Evolutionary conservation across 2,888 invertebrate genomes (phyloP), one percentile per base, ranked within the genome.

Genomic region (Agriopis leucophaearia): DNA sequence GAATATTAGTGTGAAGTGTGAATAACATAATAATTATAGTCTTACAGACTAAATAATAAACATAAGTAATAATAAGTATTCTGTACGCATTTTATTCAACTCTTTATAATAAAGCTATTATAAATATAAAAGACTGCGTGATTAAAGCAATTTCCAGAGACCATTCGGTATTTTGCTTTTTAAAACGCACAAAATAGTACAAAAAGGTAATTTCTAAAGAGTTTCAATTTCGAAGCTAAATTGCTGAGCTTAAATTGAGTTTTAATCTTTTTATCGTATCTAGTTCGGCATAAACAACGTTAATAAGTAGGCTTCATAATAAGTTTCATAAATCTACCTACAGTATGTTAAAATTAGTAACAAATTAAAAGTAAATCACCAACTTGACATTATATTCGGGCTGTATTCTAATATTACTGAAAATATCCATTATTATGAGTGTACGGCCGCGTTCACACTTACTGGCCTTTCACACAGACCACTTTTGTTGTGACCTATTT

Each of bases 291-390:
- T 54, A 48, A 62, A 59, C 38, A 54, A 16, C 36, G 54, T 47
- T 54, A 59, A 47, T 47, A 58, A 45, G 52, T 5, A 54, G 50
- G 12, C 27, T 40, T 40, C 42, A 36, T 38, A 54, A 10, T 54
- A 13, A 13, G 36, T n/a, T 51, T 54, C 9, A 58, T 52, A 48
- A 59, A 40, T 35, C 15, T 13, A 40, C 15, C 38, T n/a, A 16
- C 27, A 56, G 45, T 38, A n/a, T 51, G 7, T 27, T 38, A 15
- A 18, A 56, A 66, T 65, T 65, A 65, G 65, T 48, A 44, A 52
- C 50, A 42, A 38, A 61, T 61, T 61, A 66, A 16, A 66, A 57
- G 38, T 62, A 62, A 62, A 67, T 67, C 57, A 62, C 15, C 36
- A 3, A 58, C 13, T 50, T 45, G 56, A 56, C 51, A 58, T 62